phyloP scores from a whole-genome alignment of 2,888 invertebrate species.

The Siphlonurus alternatus region DNA sequence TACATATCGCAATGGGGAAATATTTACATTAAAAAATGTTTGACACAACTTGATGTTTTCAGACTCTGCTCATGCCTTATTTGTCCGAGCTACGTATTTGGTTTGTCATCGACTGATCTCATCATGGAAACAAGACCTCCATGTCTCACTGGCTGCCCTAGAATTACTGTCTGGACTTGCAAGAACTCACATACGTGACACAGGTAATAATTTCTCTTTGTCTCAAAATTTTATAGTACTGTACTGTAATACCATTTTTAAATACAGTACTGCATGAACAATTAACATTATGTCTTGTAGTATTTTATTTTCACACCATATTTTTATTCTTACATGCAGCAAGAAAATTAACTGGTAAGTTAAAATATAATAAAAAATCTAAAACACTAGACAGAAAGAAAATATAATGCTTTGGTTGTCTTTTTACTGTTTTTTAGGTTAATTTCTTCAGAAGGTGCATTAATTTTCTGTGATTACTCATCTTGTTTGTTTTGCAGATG shows the following conservation, averaged over 20 bases:
- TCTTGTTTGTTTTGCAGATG: too few relatives aligned
- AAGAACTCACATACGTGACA: conserved; percentile 71
- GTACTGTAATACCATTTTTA: too few relatives aligned
- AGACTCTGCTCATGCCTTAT: conserved; percentile 78
- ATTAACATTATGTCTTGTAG: too few relatives aligned
- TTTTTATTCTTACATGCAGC: conserved; percentile 26
- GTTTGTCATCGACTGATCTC: conserved; percentile 91
- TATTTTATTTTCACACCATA: too few relatives aligned
- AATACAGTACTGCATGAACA: too few relatives aligned
- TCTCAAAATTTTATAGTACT: conserved; percentile 3
- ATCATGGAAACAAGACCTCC: conserved; percentile 90
- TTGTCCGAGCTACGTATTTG: conserved; percentile 80
- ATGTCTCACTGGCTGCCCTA: conserved; percentile 82
- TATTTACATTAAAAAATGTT: not conserved
- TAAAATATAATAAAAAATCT: conserved; percentile 1
- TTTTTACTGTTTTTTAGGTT: too few relatives aligned
- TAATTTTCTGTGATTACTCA: too few relatives aligned
- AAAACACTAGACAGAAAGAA: not conserved
- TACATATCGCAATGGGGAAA: not conserved
- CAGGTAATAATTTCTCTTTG: conserved; percentile 48
- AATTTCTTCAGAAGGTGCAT: too few relatives aligned
- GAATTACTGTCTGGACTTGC: conserved; percentile 84
- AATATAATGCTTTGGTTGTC: too few relatives aligned
- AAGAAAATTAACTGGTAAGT: conserved; percentile 34
- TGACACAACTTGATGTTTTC: conserved; percentile 18